Evolutionary conservation across 2,113 vertebrate species (phyloP), one percentile per base, ranked within the genome.

Genomic region (Excalfactoria chinensis): DNA sequence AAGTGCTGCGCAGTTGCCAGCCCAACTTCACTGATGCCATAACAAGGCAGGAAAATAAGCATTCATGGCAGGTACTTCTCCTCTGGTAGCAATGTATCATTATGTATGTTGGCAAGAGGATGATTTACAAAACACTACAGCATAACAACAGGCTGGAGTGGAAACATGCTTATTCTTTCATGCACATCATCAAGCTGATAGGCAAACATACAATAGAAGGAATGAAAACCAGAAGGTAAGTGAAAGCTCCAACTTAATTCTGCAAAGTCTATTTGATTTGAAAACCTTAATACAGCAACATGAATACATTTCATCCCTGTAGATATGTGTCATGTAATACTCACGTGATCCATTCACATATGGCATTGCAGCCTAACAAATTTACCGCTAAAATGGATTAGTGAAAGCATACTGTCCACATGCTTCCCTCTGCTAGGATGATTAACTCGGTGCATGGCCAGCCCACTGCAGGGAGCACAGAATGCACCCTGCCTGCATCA

Each of bases 51-150:
- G 87, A 84, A 91, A 95, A 94, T 86, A 85, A 94, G 90, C 84
- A 96, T 83, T 95, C 85, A 82, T 90, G 21, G 43, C 96, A 98
- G 97, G 97, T 97, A 95, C 93, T 95, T 96, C 76, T 72, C 93
- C 76, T 72, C 93, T 59, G 88, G 73, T 37, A 91, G 94, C 56
- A 6, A 94, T 63, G 66, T 85, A 56, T 86, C 88, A 94, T 86
- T 32, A 78, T 66, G 83, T 80, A 95, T 74, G 96, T 86, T 92
- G 94, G 91, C 90, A 89, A 70, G 85, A 94, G 92, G 77, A 85
- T 67, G 90, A 94, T 96, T 95, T 94, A 84, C 55, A 92, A 93
- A 95, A 70, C 84, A 77, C 55, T 40, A 2, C 15, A 53, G 89
- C 66, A 11, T 23, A 93, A 94, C 92, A 94, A 81, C 59, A 91